Evolutionary conservation across 2,888 invertebrate species (phyloP), one percentile per base, ranked within the genome.

Genomic region (Acrocera orbiculus): DNA sequence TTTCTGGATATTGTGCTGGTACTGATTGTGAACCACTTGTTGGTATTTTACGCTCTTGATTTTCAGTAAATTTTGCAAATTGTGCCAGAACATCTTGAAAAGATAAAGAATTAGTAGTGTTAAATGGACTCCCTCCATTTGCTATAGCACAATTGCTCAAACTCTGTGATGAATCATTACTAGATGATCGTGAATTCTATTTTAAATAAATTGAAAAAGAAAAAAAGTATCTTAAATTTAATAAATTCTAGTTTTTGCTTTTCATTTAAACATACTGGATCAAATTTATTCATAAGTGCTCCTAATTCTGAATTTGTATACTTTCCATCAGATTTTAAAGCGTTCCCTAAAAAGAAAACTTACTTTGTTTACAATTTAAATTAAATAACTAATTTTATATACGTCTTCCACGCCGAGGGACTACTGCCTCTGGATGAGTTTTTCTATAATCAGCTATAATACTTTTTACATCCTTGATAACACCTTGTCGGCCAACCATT

Each of bases 371-470:
- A 33, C 22, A 22, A 9, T 9, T n/a, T n/a, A n/a, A n/a, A n/a
- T n/a, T n/a, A n/a, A n/a, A n/a, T n/a, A n/a, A n/a, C n/a, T n/a
- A n/a, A n/a, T n/a, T n/a, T n/a, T 72, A 70, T 56, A 73, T 69
- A 30, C 75, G 56, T 16, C 73, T 62, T 4, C 74, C 73, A 44
- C 77, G 66, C 43, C 77, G 58, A 0, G 79, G 79, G 0, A 79
- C 79, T 1, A 76, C 71, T 4, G 71, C 62, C 43, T 82, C 79
- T 0, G 80, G 78, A 56, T 81, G 78, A 42, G 76, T 64, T 42
- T 77, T 75, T 42, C 80, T 68, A 49, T 79, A 79, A 51, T 82
- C 82, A 1, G 80, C 81, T 48, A 81, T 80, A 35, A 83, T 78
- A 4, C 80, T 77, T 51, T 79, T 74, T 0, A 83, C 82, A 52